phyloP scores from a whole-genome alignment of 2,113 vertebrate species.

The Entosphenus tridentatus region DNA sequence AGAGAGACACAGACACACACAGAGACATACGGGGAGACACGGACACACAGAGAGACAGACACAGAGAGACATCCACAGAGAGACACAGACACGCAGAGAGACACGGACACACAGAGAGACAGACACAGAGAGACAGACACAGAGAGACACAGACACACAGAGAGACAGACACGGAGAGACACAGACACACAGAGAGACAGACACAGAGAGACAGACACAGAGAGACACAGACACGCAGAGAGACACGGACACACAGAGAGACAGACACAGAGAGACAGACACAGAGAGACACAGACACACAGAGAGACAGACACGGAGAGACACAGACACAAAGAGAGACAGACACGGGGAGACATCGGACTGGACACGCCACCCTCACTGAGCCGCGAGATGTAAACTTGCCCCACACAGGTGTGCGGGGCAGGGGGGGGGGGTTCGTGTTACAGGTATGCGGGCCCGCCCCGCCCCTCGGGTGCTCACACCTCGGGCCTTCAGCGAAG shows the following conservation, averaged over 20 bases:
- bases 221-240: not conserved
- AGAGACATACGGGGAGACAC: not conserved
- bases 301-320: not conserved
- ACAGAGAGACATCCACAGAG: not conserved
- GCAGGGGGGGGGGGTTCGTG: no score
- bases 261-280: not conserved
- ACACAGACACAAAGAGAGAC: not conserved
- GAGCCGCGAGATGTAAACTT: no score
- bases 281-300: not conserved
- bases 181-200: not conserved
- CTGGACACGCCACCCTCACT: no score
- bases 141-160: not conserved
- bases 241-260: not conserved
- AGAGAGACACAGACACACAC: not conserved
- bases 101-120: not conserved
- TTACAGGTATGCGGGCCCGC: no score
- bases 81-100: not conserved
- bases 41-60: not conserved
- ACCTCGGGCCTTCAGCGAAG: no score
- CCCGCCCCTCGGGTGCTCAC: no score
- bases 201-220: no score
- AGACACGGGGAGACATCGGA: no score
- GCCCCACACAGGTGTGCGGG: no score
- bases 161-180: not conserved
- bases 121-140: not conserved